Conservation (phyloP, 1,140 invertebrate species). For the Heliconius eleuchia region DNA sequence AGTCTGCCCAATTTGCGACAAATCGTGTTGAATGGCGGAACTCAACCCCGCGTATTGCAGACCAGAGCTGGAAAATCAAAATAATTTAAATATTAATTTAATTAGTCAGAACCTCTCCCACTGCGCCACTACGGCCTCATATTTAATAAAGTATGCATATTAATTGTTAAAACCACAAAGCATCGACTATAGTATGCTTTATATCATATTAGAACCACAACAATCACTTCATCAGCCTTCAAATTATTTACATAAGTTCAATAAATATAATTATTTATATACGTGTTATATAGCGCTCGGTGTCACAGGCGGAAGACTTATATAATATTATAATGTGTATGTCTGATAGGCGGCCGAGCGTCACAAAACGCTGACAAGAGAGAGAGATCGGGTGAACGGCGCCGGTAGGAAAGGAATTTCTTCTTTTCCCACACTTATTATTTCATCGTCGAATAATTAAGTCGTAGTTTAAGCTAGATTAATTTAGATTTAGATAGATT, state of each 20-base stretch:
- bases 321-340: no score
- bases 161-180: neutral
- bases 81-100: neutral
- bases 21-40: neutral
- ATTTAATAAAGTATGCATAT: neutral
- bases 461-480: no score
- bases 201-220: slow-evolving; percentile 2
- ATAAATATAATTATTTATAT: neutral
- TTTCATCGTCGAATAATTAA: no score
- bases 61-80: neutral
- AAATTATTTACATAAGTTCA: neutral
- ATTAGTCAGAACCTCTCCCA: no score
- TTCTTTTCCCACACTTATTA: no score
- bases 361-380: no score
- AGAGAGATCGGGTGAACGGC: no score
- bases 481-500: no score
- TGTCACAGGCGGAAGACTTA: no score
- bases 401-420: no score
- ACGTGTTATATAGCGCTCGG: no score
- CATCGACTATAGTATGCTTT: neutral
- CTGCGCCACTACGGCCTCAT: neutral
- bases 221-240: slow-evolving; percentile 1
- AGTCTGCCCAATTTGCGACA: neutral
- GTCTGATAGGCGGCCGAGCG: no score
- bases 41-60: neutral